Evolutionary conservation across 2,888 invertebrate genomes (phyloP), one percentile per base, ranked within the genome.

Genomic region (Antheraea yamamai): DNA sequence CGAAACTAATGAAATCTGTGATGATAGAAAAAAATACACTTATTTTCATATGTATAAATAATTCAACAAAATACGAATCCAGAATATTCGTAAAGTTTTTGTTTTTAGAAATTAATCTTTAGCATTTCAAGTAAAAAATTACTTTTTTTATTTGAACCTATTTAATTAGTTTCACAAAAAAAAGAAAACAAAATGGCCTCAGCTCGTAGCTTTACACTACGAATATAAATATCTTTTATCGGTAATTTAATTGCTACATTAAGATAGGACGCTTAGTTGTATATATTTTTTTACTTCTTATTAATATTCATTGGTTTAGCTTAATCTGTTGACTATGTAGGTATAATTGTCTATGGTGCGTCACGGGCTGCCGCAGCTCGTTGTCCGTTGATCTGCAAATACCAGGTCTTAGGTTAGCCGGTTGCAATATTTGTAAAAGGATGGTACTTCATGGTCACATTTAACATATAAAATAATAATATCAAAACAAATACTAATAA

Each of bases 331-430:
- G 26, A 10, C 23, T 64, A 26, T 64, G 16, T 64, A 26, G 35
- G 35, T 39, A 39, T 58, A n/a, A 18, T 26, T 64, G 58, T 10
- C 1, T 14, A 64, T 64, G 64, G 23, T 26, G 26, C 64, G 23
- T 84, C 78, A 87, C 74, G 84, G 79, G 12, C 83, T 76, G 0
- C 84, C 86, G 72, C 87, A 86, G 77, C 92, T 92, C 0, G 92
- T 92, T 3, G 92, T 91, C 4, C 91, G 91, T n/a, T 74, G 75
- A 10, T 91, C 92, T 91, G 88, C 4, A 75, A 75, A 18, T 18
- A 58, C 20, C 18, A 58, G 30, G 30, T 30, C 2, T 30, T 30
- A 30, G 30, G 30, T 30, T 30, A 30, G 30, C 30, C 30, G 30
- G 2, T 30, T 30, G 30, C 30, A 30, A 30, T 30, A 30, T 30